A percentile compares a stretch with the other conserved stretches of the same genome.
Evolutionary conservation across 2,797 vertebrate genomes (phyloP).

Genomic region (Alosa sapidissima): DNA sequence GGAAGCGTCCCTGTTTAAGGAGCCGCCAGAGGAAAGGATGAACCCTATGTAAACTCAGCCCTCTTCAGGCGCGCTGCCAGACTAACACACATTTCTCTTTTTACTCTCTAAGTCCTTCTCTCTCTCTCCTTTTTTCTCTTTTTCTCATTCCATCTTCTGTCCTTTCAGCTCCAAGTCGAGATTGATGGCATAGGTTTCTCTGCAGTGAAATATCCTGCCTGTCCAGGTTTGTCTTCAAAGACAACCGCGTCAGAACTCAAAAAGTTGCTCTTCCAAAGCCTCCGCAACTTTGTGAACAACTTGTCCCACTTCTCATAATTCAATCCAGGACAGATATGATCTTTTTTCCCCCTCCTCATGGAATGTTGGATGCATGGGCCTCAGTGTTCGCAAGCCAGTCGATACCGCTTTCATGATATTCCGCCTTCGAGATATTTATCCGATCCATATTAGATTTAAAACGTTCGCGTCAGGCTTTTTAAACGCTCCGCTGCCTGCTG

Average conservation of each 20-base stretch:
- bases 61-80: not conserved
- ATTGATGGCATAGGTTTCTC: not conserved
- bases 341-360: not conserved
- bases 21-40: slow-evolving; percentile 15
- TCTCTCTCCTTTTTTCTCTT: not conserved
- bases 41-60: not conserved
- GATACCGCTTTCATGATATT: not conserved
- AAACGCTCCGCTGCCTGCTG: not conserved
- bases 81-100: not conserved
- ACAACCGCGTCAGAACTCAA: not conserved
- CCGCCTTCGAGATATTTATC: not conserved
- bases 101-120: not conserved
- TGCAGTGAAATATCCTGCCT: not conserved
- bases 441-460: slow-evolving; percentile 17
- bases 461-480: not conserved
- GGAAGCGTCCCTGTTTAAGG: not conserved
- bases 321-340: not conserved
- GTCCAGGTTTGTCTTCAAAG: not conserved
- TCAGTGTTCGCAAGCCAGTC: not conserved
- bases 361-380: not conserved
- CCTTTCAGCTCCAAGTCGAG: not conserved
- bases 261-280: not conserved
- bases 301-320: slow-evolving; percentile 15
- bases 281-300: slow-evolving; percentile 53
- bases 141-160: not conserved